phyloP scores from a whole-genome alignment of 2,113 vertebrate species.

The Malurus cyaneus region DNA sequence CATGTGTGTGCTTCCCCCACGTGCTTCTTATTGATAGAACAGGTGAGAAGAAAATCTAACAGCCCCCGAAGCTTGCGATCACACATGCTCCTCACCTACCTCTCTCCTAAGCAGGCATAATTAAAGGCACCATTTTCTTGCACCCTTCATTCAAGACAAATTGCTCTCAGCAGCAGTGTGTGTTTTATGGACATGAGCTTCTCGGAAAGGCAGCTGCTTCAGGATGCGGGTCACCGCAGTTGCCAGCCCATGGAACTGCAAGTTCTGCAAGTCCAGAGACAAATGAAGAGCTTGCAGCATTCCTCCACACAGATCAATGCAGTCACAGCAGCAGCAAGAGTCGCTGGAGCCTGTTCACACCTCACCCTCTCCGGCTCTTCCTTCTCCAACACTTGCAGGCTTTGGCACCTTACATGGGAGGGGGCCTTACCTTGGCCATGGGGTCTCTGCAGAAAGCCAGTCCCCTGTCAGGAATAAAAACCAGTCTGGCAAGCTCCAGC shows the following conservation, averaged over 20 bases:
- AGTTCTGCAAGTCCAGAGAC: not conserved
- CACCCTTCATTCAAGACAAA: not conserved
- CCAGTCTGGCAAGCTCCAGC: not conserved
- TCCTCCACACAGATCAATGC: not conserved
- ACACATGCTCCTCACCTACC: not conserved
- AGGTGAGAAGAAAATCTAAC: conserved; percentile 1
- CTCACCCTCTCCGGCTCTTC: not conserved
- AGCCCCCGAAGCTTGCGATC: not conserved
- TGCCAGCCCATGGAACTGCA: accelerated
- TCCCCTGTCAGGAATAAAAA: not conserved
- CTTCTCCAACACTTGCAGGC: not conserved
- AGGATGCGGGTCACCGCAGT: not conserved
- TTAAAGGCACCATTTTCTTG: not conserved
- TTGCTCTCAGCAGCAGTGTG: not conserved
- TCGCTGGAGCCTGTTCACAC: not conserved
- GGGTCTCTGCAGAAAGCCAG: not conserved
- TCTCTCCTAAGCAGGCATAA: not conserved
- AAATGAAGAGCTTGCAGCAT: not conserved
- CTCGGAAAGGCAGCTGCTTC: not conserved
- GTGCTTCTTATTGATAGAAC: not conserved
- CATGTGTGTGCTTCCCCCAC: accelerated
- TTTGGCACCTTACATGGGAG: not conserved
- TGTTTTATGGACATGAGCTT: not conserved
- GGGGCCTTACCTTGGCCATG: accelerated
- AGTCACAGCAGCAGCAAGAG: not conserved